Base-by-base conservation (phyloP, 2,113 vertebrate species). In the Tragelaphus strepsiceros region DNA sequence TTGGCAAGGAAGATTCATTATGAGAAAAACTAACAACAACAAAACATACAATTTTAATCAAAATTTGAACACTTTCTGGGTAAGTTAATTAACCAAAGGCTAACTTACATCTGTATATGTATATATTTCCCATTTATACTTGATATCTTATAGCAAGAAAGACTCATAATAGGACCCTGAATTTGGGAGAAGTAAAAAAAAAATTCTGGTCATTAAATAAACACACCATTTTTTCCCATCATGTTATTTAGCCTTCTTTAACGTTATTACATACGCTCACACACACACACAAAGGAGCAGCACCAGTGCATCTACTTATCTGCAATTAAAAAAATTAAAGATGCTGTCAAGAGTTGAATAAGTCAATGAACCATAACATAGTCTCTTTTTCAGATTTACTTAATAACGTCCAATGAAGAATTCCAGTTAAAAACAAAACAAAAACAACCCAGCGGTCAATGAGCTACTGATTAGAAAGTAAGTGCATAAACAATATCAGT, bases 1-100 rank as follows among this genome's bases (percentile, higher is more conserved):
- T 99, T 99, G 98, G 98, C 98, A 99, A 99, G 98, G 98, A 98
- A 98, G 97, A 98, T 98, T 97, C 98, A 98, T 96, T 98, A 98
- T 96, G 91, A 97, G 87, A 95, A 96, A 97, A 98, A 97, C 96
- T 49, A 85, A 92, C 78, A 93, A 92, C 78, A 95, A 95, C 62
- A 90, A 83, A 98, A 77, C 91, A 95, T 53, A 97, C 62, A 94
- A 49, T 94, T 97, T 78, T 74, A 98, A 97, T 91, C 93, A 98
- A 97, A 88, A 96, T 58, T 56, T 94, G 94, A 98, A 97, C 67
- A 84, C 96, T 97, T 97, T 97, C 96, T 98, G 90, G 74, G 10
- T 94, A 93, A 98, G 97, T 89, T 91, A 97, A 95, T 93, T 97
- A 97, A 92, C 89, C 94, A 96, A 96, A 98, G 84, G 46, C 92